Conservation (phyloP, 2,888 invertebrate genomes). For the Craniophora ligustri region DNA sequence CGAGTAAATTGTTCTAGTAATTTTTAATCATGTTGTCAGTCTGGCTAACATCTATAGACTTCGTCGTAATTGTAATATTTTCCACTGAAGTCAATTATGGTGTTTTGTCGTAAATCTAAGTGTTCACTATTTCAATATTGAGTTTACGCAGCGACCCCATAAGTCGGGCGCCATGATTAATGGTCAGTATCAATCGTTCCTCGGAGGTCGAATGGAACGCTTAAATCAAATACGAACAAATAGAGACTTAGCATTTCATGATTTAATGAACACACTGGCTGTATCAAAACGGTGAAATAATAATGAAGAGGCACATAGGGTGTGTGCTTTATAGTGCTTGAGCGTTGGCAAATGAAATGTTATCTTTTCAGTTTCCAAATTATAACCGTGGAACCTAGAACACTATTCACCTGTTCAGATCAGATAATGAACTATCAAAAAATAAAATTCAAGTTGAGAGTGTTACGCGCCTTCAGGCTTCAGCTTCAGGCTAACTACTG, state of each 20-base stretch:
- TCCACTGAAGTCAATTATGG: slow-evolving; percentile 5
- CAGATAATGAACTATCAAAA: too few species aligned
- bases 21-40: not conserved
- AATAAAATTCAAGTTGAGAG: too few species aligned
- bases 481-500: too few species aligned
- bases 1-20: not conserved
- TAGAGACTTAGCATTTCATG: slow-evolving; percentile 13
- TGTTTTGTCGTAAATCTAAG: slow-evolving; percentile 27
- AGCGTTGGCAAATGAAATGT: too few species aligned
- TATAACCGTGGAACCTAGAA: too few species aligned
- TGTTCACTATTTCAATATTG: slow-evolving; percentile 40
- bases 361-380: too few species aligned
- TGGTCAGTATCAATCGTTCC: slow-evolving; percentile 45
- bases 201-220: slow-evolving; percentile 29
- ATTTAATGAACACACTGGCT: too few species aligned
- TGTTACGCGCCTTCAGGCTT: too few species aligned
- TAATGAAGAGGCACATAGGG: too few species aligned
- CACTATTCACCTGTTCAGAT: too few species aligned
- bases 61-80: slow-evolving; percentile 1
- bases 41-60: not conserved
- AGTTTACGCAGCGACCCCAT: slow-evolving; percentile 20
- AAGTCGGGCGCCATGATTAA: slow-evolving; percentile 40
- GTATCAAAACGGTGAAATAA: too few species aligned
- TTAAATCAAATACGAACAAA: slow-evolving; percentile 30
- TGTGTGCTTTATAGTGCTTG: too few species aligned